phyloP scores from a whole-genome alignment of 92 coral and sea anemone species.

The Hydrozoanthus gracilis region DNA sequence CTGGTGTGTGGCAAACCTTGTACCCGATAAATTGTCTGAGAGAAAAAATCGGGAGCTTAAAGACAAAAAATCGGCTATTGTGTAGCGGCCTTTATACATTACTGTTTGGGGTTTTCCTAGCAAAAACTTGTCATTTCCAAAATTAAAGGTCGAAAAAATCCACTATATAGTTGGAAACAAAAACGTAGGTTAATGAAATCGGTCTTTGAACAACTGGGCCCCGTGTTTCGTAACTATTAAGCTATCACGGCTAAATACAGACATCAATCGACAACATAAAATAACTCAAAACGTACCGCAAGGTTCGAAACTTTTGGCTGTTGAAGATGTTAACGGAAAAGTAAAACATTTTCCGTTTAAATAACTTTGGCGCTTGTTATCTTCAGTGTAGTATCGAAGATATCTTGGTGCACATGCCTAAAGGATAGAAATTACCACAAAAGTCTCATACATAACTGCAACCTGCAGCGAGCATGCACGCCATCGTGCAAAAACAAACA shows the following conservation, averaged over 20 bases:
- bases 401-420: slow-evolving; percentile 45
- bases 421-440: not conserved
- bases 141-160: no score
- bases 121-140: no score
- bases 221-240: no score
- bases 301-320: not conserved
- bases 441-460: not conserved
- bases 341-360: slow-evolving; percentile 32
- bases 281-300: not conserved
- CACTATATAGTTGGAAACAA: no score
- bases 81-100: no score
- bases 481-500: not conserved
- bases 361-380: not conserved
- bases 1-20: no score
- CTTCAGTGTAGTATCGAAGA: not conserved
- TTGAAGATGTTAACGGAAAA: not conserved
- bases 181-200: no score
- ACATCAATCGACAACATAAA: not conserved
- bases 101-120: no score
- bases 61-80: no score
- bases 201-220: no score
- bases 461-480: not conserved
- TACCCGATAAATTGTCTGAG: no score
- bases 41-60: no score
- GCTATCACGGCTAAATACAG: not conserved